phyloP scores from a whole-genome alignment of 2,888 invertebrate species.

The Monopis laevigella region DNA sequence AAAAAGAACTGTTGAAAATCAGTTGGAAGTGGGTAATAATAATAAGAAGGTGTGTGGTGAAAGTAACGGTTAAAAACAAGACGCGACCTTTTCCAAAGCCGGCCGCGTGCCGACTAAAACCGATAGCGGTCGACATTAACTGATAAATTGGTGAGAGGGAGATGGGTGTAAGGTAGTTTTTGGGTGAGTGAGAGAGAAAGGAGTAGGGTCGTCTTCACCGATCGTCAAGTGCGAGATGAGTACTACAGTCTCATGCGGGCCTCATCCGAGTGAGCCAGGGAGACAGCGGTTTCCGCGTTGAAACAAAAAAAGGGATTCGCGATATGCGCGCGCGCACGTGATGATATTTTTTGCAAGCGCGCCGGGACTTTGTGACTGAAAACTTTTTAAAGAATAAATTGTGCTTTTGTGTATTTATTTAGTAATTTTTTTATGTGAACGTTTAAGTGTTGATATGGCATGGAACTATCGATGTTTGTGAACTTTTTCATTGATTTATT shows the following conservation, averaged over 20 bases:
- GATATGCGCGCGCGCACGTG: slow-evolving; percentile 47
- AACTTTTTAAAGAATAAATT: too few species aligned
- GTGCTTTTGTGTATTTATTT: too few species aligned
- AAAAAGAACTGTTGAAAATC: too few species aligned
- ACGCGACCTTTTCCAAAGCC: slow-evolving; percentile 50
- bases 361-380: slow-evolving; percentile 6
- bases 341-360: slow-evolving; percentile 25
- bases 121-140: slow-evolving; percentile 47
- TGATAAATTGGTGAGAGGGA: slow-evolving; percentile 52
- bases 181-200: slow-evolving; percentile 34
- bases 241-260: slow-evolving; percentile 63
- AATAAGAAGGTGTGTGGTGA: slow-evolving; percentile 46
- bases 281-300: slow-evolving; percentile 17
- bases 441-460: too few species aligned
- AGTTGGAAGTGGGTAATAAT: too few species aligned
- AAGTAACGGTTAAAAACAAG: slow-evolving; percentile 44
- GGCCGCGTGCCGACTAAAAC: slow-evolving; percentile 56
- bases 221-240: slow-evolving; percentile 64
- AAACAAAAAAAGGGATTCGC: slow-evolving; percentile 31
- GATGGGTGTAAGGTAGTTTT: slow-evolving; percentile 29
- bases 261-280: slow-evolving; percentile 60
- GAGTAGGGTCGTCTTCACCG: slow-evolving; percentile 61
- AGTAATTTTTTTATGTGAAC: too few species aligned
- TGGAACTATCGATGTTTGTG: too few species aligned
- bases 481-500: too few species aligned